Evolutionary conservation across 2,888 invertebrate species (phyloP), one percentile per base, ranked within the genome.

Genomic region (Arrhopalites spinosus): DNA sequence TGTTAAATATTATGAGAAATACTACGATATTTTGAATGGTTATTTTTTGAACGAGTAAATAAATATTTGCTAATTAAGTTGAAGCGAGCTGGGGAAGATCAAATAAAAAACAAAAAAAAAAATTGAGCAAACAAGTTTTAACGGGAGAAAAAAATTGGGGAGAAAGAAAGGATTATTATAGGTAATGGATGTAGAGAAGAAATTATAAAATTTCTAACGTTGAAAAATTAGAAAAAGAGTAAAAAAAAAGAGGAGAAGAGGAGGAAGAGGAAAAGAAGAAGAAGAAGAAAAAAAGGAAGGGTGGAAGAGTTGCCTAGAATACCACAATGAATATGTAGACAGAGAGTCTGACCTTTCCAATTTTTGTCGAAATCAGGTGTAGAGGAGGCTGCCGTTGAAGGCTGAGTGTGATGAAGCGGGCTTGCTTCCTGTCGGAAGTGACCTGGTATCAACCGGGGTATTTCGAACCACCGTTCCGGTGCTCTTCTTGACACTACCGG

Each of bases 391-490:
- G 36, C 36, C 36, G 36, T 36, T 36, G 36, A 36, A 36, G 36
- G 36, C 36, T 36, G 36, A 36, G 36, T 3, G 36, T 36, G 36
- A 36, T 36, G 36, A 36, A 36, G 36, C 36, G 36, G 36, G 36
- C 11, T 36, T 36, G 36, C 36, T 36, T 36, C 36, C 36, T 74
- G 74, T 74, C 74, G 74, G 74, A 74, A 74, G 74, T 74, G 74
- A 74, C 74, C 74, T 69, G 63, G 61, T 68, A 69, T 36, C 30
- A 69, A 67, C 67, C 67, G 67, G 74, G 69, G 66, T 74, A 68
- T 69, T 61, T 61, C 43, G 59, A 74, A 68, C 61, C 68, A 27
- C 66, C 67, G 74, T 74, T 74, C 74, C 70, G 81, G 78, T 30
- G 36, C 61, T 61, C 56, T 61, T 73, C 71, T 71, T 71, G 56